Base-by-base conservation (phyloP, 2,113 vertebrate species). In the Carassius gibelio region DNA sequence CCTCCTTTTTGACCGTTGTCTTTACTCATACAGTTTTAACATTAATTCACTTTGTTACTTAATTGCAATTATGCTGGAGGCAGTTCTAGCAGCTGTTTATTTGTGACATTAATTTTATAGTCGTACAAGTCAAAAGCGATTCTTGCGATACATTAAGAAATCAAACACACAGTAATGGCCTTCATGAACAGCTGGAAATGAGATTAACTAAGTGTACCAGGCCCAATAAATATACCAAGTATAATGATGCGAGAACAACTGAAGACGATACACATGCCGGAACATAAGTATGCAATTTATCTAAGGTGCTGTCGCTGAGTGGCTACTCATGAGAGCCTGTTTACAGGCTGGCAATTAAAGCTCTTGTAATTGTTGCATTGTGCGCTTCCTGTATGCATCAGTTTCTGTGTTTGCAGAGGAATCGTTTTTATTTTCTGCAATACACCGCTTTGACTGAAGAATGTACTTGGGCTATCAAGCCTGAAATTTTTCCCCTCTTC, bases 341-440 rank as follows among this genome's bases (percentile, higher is more conserved):
- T 80, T 77, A 91, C 87, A 90, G 82, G 87, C 86, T 86, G 77
- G 81, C 88, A 89, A 89, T 91, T 88, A 86, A 90, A 87, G 89
- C 81, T 68, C 45, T 21, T 72, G 78, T 92, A 91, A 92, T 92
- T 91, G 85, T 82, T 48, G 78, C 80, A 89, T 89, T 88, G 84
- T 88, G 77, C 87, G 86, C 89, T 84, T 86, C 77, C 84, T 48
- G 78, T 69, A 69, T 10, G 74, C 36, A 36, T 52, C 9, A 21
- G 42, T 84, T 84, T 83, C 71, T 83, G 50, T 75, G 86, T 89
- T 81, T 82, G 81, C 83, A 86, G 80, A 78, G 17, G 34, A 61
- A 85, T 79, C 14, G 30, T 72, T 89, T 87, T 88, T 30, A 76
- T 86, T 74, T 17, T 38, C 48, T 30, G 84, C 86, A 84, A 26